These are phyloP conservation scores for Sericinus montela DNA, from an alignment of 2,888 invertebrate species.

Conservation along the genomic window DNA sequence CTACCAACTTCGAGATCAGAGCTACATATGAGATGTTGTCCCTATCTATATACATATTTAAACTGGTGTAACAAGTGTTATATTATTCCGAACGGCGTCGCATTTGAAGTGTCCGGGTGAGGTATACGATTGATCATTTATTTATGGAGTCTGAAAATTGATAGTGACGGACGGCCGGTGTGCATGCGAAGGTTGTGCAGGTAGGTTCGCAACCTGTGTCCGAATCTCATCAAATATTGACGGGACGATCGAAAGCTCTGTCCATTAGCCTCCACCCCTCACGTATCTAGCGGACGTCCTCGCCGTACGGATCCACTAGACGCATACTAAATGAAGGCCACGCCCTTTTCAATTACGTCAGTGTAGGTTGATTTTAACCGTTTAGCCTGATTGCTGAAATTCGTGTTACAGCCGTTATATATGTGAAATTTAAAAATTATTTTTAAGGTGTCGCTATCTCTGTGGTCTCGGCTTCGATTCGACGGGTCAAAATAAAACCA, in stretches of 20 bases:
- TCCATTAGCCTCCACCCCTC: slow-evolving; percentile 31
- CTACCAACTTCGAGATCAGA: no score
- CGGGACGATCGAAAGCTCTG: slow-evolving; percentile 53
- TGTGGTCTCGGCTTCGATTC: no score
- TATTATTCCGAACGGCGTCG: neutral
- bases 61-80: slow-evolving; percentile 28
- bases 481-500: no score
- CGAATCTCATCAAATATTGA: slow-evolving; percentile 74
- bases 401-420: neutral
- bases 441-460: no score
- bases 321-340: slow-evolving; percentile 50
- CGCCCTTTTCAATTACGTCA: slow-evolving; percentile 30
- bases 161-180: neutral
- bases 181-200: neutral
- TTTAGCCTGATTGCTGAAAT: neutral
- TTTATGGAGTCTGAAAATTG: slow-evolving; percentile 3
- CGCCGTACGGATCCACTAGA: slow-evolving; percentile 41
- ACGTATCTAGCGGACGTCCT: slow-evolving; percentile 30
- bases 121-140: slow-evolving; percentile 3
- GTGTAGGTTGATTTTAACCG: neutral
- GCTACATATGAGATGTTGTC: no score
- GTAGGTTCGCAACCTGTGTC: slow-evolving; percentile 34
- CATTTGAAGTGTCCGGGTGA: neutral
- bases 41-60: no score
- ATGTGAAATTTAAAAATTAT: neutral